Evolutionary conservation across 2,888 invertebrate species (phyloP).

Genomic region (Fragum fragum): DNA sequence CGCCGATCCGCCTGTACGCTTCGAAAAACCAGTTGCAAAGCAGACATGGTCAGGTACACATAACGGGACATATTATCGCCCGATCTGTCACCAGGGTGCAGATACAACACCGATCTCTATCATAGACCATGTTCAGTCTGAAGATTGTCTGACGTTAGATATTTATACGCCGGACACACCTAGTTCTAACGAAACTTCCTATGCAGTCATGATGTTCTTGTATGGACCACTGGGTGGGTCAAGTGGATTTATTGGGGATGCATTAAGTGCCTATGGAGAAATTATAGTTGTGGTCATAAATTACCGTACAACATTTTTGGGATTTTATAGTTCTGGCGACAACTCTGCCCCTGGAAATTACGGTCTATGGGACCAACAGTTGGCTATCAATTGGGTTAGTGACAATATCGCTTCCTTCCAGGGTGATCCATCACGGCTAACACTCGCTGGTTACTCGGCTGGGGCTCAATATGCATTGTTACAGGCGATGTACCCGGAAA

Average conservation of each 20-base stretch:
- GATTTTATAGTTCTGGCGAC: constrained; percentile 87
- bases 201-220: constrained; percentile 88
- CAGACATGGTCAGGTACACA: constrained; percentile 36
- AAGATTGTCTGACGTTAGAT: constrained; percentile 60
- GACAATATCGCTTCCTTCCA: constrained; percentile 93
- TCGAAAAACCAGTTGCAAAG: constrained; percentile 51
- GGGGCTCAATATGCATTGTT: constrained; percentile 75
- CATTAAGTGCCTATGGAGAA: constrained; percentile 81
- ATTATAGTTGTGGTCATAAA: constrained; percentile 88
- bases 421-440: constrained; percentile 92
- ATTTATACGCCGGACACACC: constrained; percentile 45
- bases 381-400: constrained; percentile 87
- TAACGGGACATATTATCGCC: constrained; percentile 50
- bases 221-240: constrained; percentile 86
- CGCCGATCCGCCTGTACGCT: constrained; percentile 55
- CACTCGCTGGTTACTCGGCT: constrained; percentile 93
- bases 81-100: constrained; percentile 38
- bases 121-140: constrained; percentile 25
- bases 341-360: constrained; percentile 87
- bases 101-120: not conserved
- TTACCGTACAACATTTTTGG: constrained; percentile 87
- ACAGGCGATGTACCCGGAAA: constrained; percentile 54
- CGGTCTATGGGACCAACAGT: constrained; percentile 87
- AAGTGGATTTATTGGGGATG: constrained; percentile 84
- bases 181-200: constrained; percentile 53